These are phyloP conservation scores for Linepithema humile DNA, from an alignment of 1,140 invertebrate genomes.

Conservation along the genomic window DNA sequence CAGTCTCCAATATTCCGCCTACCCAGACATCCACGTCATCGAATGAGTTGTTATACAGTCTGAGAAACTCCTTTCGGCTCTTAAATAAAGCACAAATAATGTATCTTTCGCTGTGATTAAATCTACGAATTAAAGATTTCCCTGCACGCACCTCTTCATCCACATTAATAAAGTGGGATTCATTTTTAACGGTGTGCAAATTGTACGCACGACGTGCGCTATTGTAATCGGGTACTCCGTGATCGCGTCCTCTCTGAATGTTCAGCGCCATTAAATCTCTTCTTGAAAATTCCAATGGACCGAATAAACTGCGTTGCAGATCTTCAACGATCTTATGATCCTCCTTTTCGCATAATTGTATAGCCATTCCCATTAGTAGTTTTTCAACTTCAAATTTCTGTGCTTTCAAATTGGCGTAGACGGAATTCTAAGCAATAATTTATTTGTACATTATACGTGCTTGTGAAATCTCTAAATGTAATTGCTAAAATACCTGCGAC, in stretches of 20 bases:
- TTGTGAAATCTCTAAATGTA: neutral
- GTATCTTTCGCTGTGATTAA: neutral
- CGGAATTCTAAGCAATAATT: slow-evolving; percentile 55
- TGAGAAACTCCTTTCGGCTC: slow-evolving; percentile 78
- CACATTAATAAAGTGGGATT: slow-evolving; percentile 55
- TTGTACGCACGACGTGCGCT: slow-evolving; percentile 85
- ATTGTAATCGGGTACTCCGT: slow-evolving; percentile 89
- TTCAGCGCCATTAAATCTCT: slow-evolving; percentile 88
- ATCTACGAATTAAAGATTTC: neutral
- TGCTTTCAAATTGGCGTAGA: slow-evolving; percentile 32
- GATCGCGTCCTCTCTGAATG: slow-evolving; percentile 89
- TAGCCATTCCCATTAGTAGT: slow-evolving; percentile 87
- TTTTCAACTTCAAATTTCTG: slow-evolving; percentile 83
- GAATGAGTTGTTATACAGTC: slow-evolving; percentile 84
- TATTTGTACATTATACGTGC: neutral
- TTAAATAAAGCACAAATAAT: neutral
- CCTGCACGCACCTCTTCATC: slow-evolving; percentile 33
- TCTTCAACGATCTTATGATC: slow-evolving; percentile 89
- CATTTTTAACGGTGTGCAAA: slow-evolving; percentile 63
- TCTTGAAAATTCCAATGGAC: slow-evolving; percentile 89
- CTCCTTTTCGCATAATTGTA: slow-evolving; percentile 87
- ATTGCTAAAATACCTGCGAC: slow-evolving; percentile 53
- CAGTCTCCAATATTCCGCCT: slow-evolving; percentile 89
- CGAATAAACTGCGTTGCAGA: slow-evolving; percentile 87
- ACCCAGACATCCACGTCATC: slow-evolving; percentile 88